A percentile compares a stretch with the other conserved stretches of the same genome.
phyloP scores from a whole-genome alignment of 2,888 invertebrate genomes.

The Oligia fasciuncula region DNA sequence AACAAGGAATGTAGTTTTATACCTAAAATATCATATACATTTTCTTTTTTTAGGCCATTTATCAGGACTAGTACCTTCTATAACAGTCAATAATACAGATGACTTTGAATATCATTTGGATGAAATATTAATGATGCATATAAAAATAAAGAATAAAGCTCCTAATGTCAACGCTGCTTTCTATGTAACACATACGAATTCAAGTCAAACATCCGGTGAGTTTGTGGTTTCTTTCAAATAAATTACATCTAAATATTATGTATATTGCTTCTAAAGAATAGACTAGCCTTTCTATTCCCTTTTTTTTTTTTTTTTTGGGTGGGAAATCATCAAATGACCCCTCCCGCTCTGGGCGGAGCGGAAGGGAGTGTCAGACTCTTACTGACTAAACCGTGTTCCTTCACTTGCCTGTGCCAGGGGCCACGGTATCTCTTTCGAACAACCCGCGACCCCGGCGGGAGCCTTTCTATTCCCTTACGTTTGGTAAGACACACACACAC shows the following conservation, averaged over 20 bases:
- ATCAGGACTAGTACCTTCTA: background rate
- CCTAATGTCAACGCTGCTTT: background rate
- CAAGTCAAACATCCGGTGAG: background rate
- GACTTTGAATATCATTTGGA: background rate
- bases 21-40: background rate
- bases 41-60: background rate
- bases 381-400: too few species aligned
- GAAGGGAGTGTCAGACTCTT: too few species aligned
- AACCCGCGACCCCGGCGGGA: too few species aligned
- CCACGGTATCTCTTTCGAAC: too few species aligned
- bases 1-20: background rate
- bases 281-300: background rate
- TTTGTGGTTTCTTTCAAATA: background rate
- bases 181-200: fast-evolving
- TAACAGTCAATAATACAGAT: background rate
- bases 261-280: background rate
- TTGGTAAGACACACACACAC: background rate
- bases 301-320: too few species aligned
- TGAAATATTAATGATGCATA: fast-evolving
- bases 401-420: too few species aligned
- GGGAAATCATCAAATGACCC: too few species aligned
- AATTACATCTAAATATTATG: background rate
- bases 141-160: background rate
- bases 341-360: too few species aligned
- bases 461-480: too few species aligned